Evolutionary conservation across 2,113 vertebrate genomes (phyloP), one percentile per base, ranked within the genome.

Genomic region (Gambusia affinis): DNA sequence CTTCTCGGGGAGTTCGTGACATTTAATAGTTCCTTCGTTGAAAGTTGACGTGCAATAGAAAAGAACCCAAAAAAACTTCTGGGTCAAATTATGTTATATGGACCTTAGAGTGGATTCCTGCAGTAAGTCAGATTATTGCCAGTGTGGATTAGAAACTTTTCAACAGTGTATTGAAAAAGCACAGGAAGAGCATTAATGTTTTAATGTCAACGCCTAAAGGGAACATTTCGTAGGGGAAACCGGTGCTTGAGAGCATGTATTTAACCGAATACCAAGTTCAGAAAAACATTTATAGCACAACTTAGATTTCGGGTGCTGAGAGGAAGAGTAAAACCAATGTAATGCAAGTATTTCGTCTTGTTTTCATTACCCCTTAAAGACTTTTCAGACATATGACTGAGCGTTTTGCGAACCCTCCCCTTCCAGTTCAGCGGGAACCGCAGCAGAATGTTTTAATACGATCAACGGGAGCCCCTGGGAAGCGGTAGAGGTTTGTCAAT

Each of bases 351-450:
- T 2, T 37, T 37, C 0, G 35, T 37, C 10, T 10, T 37, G 35
- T 37, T 37, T 11, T 37, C 35, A 11, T 37, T 11, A 37, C 35
- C 35, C 35, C 35, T 37, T 37, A 37, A 37, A 37, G 35, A 44
- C 51, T 69, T 60, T 67, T 68, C 68, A 84, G 75, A 62, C 54
- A 60, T 78, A 63, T 75, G 80, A 78, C 72, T 60, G 70, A 74
- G 87, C 90, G 82, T 87, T 77, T 88, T 77, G 86, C 72, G 82
- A 82, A 74, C 81, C 77, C 80, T 89, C 65, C 72, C 64, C 57
- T 80, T 88, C 81, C 86, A 84, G 82, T 92, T 89, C 89, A 89
- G 83, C 70, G 72, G 72, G 67, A 89, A 90, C 84, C 73, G 67
- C 67, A 51, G 64, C 73, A 44, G 54, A 70, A 31, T 84, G 81